phyloP scores from a whole-genome alignment of 1,140 invertebrate species.

The Cheumatopsyche charites region DNA sequence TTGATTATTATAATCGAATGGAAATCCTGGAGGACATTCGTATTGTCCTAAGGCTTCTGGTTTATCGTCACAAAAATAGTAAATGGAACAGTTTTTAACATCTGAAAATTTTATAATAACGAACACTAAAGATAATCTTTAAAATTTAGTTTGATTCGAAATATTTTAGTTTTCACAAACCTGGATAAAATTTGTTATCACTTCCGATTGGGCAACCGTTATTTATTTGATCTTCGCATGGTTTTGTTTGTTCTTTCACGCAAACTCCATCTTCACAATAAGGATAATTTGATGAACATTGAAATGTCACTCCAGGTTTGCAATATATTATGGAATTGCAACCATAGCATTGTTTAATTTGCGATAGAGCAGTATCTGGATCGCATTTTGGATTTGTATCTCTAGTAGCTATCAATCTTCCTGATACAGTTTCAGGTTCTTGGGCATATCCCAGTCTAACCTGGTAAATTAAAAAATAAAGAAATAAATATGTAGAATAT shows the following conservation, averaged over 20 bases:
- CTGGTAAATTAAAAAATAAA: too few species aligned
- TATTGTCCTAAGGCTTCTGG: neutral
- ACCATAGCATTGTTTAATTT: neutral
- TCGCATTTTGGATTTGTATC: neutral
- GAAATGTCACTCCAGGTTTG: neutral
- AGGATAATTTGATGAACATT: neutral
- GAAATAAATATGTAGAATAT: too few species aligned
- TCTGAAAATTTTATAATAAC: constrained; percentile 2
- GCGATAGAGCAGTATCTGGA: neutral
- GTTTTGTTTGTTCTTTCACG: neutral
- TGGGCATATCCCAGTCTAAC: neutral
- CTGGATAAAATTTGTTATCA: neutral
- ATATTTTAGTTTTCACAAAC: neutral
- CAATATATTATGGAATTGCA: neutral
- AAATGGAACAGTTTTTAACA: neutral
- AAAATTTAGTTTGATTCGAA: neutral
- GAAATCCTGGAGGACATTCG: constrained; percentile 13
- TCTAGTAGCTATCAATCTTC: neutral
- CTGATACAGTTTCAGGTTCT: neutral
- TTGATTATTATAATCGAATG: constrained; percentile 6
- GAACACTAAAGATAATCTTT: neutral
- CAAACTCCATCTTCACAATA: neutral
- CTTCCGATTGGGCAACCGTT: neutral
- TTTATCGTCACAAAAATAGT: constrained; percentile 13
- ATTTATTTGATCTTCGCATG: neutral